phyloP scores from a whole-genome alignment of 2,888 invertebrate genomes.

The Eupithecia inturbata region DNA sequence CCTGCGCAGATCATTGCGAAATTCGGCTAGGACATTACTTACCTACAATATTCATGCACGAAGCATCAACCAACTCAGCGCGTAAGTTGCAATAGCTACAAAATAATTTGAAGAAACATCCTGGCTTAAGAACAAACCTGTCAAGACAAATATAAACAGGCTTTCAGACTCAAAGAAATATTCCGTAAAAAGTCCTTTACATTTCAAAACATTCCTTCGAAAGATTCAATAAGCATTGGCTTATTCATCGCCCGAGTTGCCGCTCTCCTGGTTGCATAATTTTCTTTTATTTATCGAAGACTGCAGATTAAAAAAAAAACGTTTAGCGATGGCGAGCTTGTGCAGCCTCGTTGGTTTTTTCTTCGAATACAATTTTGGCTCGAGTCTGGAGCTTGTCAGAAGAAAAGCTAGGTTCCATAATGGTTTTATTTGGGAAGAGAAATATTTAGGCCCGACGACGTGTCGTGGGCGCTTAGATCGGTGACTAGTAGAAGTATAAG shows the following conservation, averaged over 20 bases:
- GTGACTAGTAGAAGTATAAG: too few relatives aligned
- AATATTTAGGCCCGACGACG: not conserved
- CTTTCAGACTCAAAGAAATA: not conserved
- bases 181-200: conserved; percentile 10
- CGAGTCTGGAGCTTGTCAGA: not conserved
- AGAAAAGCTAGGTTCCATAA: not conserved
- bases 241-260: conserved; percentile 45
- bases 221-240: conserved; percentile 44
- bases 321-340: conserved; percentile 51
- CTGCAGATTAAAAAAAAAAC: conserved; percentile 53
- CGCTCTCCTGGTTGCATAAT: conserved; percentile 55
- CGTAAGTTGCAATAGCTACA: not conserved
- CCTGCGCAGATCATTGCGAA: not conserved
- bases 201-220: conserved; percentile 20
- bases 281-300: conserved; percentile 57
- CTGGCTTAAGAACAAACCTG: not conserved
- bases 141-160: not conserved
- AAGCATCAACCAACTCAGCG: not conserved
- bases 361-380: not conserved
- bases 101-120: not conserved
- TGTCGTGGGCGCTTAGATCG: not conserved
- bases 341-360: conserved; percentile 48
- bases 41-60: too few relatives aligned
- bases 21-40: not conserved
- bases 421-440: not conserved